These are phyloP conservation scores for Channa argus DNA, from an alignment of 2,113 vertebrate species.

Conservation along the genomic window DNA sequence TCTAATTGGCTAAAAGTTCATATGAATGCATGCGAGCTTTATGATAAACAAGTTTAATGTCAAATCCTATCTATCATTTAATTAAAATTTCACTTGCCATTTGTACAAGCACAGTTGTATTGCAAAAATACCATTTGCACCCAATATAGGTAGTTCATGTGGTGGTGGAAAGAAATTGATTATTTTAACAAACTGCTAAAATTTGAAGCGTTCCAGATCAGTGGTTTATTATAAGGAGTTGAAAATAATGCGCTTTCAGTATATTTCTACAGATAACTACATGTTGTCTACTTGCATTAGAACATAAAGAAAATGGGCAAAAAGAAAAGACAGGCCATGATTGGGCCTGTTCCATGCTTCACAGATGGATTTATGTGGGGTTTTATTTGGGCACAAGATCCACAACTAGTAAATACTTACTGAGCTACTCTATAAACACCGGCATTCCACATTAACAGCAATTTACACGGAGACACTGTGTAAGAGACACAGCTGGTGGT, in stretches of 20 bases:
- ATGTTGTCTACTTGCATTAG: constrained; percentile 2
- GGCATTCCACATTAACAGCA: constrained; percentile 65
- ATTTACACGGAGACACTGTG: constrained; percentile 57
- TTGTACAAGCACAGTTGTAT: no score
- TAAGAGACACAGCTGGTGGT: constrained; percentile 56
- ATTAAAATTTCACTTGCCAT: no score
- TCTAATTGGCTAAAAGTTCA: not conserved
- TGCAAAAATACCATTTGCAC: no score
- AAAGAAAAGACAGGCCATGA: not conserved
- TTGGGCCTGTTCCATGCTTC: constrained; percentile 43
- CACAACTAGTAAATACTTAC: constrained; percentile 73
- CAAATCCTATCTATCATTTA: not conserved
- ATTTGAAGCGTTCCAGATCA: no score
- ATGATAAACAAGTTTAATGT: not conserved
- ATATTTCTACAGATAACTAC: not conserved
- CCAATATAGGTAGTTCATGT: no score
- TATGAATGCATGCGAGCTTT: constrained; percentile 2
- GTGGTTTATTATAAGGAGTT: no score
- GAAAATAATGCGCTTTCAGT: no score
- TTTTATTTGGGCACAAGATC: constrained; percentile 69
- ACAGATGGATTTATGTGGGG: constrained; percentile 65
- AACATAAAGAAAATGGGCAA: not conserved
- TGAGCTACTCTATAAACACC: constrained; percentile 70
- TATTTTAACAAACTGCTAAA: no score
- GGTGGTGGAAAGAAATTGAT: no score